phyloP scores from a whole-genome alignment of 2,888 invertebrate species.

The Heliconius ethilla region DNA sequence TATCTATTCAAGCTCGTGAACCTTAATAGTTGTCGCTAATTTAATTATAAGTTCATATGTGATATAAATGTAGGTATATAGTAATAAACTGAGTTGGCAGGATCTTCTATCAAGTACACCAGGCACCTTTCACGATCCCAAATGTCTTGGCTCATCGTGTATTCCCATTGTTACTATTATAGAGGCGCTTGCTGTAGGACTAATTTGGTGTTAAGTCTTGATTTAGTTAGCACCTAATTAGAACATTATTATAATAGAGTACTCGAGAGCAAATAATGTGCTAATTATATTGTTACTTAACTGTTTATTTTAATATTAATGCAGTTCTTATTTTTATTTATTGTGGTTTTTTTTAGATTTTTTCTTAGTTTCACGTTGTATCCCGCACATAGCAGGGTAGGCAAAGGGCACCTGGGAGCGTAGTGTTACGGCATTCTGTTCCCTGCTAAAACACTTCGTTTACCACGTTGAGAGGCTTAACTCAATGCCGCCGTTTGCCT shows the following conservation, averaged over 20 bases:
- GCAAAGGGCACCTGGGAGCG: too few relatives aligned
- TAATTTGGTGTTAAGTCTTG: constrained; percentile 33
- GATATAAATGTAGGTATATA: constrained; percentile 6
- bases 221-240: constrained; percentile 34
- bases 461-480: neutral
- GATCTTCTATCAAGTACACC: constrained; percentile 24
- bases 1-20: constrained; percentile 5
- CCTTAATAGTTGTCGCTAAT: neutral
- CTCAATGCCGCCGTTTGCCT: too few relatives aligned
- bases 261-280: constrained; percentile 7
- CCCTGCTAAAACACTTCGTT: neutral
- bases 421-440: too few relatives aligned
- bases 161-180: constrained; percentile 34
- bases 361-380: too few relatives aligned
- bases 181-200: constrained; percentile 19
- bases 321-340: neutral
- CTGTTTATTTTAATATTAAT: constrained; percentile 8
- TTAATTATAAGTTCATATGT: neutral
- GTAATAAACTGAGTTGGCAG: neutral
- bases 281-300: neutral
- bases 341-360: neutral
- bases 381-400: too few relatives aligned
- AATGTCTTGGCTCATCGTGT: constrained; percentile 32
- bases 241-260: constrained; percentile 22
- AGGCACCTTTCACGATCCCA: constrained; percentile 23